Evolutionary conservation across 2,113 vertebrate genomes (phyloP).

Genomic region (Vicugna pacos): DNA sequence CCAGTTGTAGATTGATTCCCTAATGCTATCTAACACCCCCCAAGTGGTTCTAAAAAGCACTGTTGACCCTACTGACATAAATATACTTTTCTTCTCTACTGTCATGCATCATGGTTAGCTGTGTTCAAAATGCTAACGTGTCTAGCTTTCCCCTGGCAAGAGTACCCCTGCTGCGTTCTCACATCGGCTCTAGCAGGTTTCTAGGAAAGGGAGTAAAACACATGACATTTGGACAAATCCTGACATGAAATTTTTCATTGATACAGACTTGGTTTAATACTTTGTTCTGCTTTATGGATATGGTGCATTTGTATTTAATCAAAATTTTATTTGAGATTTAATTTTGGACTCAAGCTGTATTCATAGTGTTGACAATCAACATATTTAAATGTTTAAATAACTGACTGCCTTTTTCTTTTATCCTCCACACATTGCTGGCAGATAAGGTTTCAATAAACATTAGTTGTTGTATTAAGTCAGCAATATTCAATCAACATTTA

Average conservation of each 20-base stretch:
- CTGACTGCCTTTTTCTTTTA: neutral
- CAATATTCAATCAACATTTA: neutral
- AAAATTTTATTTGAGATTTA: neutral
- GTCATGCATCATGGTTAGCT: neutral
- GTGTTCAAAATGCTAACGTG: neutral
- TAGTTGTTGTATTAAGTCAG: neutral
- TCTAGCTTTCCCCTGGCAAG: neutral
- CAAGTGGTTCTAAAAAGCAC: neutral
- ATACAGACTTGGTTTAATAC: neutral
- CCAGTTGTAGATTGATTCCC: neutral
- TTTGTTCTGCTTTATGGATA: neutral
- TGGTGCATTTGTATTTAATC: neutral
- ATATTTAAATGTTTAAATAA: neutral
- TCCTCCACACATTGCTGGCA: neutral
- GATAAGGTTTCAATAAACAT: neutral
- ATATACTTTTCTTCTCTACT: neutral
- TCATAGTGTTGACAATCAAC: neutral
- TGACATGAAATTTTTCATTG: neutral
- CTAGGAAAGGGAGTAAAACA: neutral
- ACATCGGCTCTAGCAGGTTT: neutral
- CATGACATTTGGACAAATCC: neutral
- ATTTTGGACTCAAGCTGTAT: neutral
- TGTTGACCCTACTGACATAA: neutral
- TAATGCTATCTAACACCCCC: neutral
- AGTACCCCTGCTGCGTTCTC: neutral